A percentile compares a stretch with the other conserved stretches of the same genome.
These are phyloP conservation scores for Drosophila mulleri DNA, from an alignment of 2,888 invertebrate genomes.

Conservation along the genomic window DNA sequence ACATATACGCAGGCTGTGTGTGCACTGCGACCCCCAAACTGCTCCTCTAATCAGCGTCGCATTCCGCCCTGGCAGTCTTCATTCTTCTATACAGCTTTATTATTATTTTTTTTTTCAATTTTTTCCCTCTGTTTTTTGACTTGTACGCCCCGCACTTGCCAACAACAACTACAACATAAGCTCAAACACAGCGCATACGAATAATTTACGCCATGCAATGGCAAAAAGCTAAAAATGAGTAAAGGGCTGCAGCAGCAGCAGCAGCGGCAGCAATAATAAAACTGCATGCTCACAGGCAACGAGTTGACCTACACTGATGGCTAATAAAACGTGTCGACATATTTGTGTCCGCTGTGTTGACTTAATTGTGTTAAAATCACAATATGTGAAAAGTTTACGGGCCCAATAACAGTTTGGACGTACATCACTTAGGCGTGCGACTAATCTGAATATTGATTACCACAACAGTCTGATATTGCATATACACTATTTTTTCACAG, in stretches of 20 bases:
- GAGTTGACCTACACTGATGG: slow-evolving; percentile 52
- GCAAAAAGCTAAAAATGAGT: slow-evolving; percentile 80
- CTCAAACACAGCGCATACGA: slow-evolving; percentile 70
- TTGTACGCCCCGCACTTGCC: slow-evolving; percentile 47
- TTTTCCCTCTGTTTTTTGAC: slow-evolving; percentile 13
- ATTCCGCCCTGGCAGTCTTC: slow-evolving; percentile 49
- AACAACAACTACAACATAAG: slow-evolving; percentile 53
- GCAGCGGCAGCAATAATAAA: slow-evolving; percentile 25
- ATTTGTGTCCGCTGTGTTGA: background rate
- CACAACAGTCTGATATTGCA: background rate
- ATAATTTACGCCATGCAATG: slow-evolving; percentile 75
- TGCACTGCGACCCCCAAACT: slow-evolving; percentile 68
- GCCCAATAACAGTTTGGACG: background rate
- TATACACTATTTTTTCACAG: slow-evolving; percentile 28
- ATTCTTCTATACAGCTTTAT: slow-evolving; percentile 61
- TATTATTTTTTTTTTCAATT: slow-evolving; percentile 3
- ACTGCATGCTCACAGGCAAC: slow-evolving; percentile 40
- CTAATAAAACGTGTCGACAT: slow-evolving; percentile 17
- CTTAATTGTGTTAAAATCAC: background rate
- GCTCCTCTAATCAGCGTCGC: slow-evolving; percentile 31
- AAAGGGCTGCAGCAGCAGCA: slow-evolving; percentile 57
- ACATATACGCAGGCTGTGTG: slow-evolving; percentile 30
- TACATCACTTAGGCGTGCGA: background rate
- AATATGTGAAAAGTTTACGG: background rate
- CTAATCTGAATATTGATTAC: background rate